Evolutionary conservation across 2,888 invertebrate species (phyloP).

Genomic region (Sylvicola cinctus): DNA sequence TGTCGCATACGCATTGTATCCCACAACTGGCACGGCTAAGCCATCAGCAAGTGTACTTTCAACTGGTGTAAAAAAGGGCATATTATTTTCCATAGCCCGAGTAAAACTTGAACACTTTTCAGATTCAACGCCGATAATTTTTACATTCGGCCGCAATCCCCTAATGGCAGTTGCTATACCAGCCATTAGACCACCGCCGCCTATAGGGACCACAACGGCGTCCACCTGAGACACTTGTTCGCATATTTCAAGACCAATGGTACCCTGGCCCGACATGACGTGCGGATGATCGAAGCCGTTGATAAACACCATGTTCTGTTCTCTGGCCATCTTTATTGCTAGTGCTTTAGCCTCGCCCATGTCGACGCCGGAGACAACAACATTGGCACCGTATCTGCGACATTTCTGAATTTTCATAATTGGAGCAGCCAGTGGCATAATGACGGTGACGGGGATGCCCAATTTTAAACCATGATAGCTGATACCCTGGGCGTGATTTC

Average conservation of each 20-base stretch:
- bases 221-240: conserved; percentile 78
- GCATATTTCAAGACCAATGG: conserved; percentile 77
- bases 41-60: conserved; percentile 71
- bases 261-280: conserved; percentile 89
- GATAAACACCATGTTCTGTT: conserved; percentile 54
- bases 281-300: conserved; percentile 93
- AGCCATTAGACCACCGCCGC: conserved; percentile 76
- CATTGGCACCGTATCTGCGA: conserved; percentile 61
- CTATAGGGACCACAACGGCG: conserved; percentile 79
- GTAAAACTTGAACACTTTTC: conserved; percentile 78
- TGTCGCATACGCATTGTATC: conserved; percentile 65
- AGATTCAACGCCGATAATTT: conserved; percentile 82
- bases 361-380: conserved; percentile 61
- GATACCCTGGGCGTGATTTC: conserved; percentile 75
- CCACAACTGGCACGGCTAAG: conserved; percentile 70
- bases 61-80: conserved; percentile 43
- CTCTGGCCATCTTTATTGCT: conserved; percentile 55
- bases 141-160: conserved; percentile 57
- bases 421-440: conserved; percentile 91
- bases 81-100: conserved; percentile 43
- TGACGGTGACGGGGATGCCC: conserved; percentile 54
- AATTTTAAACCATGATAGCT: conserved; percentile 59
- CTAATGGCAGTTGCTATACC: conserved; percentile 81
- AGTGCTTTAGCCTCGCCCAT: conserved; percentile 68
- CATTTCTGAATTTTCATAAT: conserved; percentile 91